Evolutionary conservation across 2,797 vertebrate species (phyloP).

Genomic region (Ibycter americanus): DNA sequence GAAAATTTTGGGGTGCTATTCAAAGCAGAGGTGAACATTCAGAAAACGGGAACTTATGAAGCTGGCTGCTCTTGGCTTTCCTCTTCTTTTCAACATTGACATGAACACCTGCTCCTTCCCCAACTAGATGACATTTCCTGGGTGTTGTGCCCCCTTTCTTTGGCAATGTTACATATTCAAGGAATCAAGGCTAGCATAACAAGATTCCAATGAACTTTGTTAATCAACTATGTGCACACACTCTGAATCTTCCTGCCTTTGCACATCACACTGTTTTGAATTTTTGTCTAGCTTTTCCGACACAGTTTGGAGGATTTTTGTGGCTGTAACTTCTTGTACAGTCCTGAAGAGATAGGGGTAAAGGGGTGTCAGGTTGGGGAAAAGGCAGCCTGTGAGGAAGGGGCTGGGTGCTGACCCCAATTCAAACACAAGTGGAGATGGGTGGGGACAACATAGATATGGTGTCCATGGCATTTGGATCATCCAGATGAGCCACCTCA

Average conservation of each 20-base stretch:
- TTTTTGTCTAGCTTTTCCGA: background rate
- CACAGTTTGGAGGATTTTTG: background rate
- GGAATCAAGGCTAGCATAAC: background rate
- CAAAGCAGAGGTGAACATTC: background rate
- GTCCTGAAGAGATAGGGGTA: background rate
- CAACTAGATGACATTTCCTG: background rate
- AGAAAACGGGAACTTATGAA: background rate
- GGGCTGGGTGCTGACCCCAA: background rate
- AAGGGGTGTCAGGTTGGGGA: background rate
- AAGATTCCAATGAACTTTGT: background rate
- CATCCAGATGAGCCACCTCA: background rate
- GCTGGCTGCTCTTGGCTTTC: background rate
- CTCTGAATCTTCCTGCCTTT: background rate
- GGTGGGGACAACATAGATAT: background rate
- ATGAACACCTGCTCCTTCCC: background rate
- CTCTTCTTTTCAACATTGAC: background rate
- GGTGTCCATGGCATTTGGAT: background rate
- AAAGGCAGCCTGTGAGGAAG: background rate
- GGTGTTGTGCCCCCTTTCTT: background rate
- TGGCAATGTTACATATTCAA: background rate
- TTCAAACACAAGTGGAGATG: background rate
- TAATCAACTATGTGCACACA: background rate
- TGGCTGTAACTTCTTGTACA: background rate
- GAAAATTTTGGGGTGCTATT: background rate
- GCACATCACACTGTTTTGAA: background rate